phyloP scores from a whole-genome alignment of 2,113 vertebrate species.

The Antigone vipio region DNA sequence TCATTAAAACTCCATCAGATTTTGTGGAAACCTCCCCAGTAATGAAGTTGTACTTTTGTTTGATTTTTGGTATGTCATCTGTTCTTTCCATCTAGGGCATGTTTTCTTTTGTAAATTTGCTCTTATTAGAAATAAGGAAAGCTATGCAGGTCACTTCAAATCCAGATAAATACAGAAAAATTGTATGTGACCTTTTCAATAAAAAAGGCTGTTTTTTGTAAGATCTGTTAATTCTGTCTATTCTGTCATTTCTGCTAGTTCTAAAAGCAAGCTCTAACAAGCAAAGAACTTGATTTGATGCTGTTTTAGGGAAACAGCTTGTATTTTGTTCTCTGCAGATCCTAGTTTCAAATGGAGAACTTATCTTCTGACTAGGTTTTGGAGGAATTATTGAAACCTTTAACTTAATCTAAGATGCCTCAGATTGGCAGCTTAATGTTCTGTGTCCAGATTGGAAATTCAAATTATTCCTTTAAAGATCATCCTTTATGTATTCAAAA shows the following conservation, averaged over 20 bases:
- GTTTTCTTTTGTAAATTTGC: background rate
- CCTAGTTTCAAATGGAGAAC: background rate
- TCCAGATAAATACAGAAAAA: background rate
- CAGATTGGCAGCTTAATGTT: background rate
- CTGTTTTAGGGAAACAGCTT: background rate
- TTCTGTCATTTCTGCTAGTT: background rate
- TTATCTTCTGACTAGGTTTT: background rate
- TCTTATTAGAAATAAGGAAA: background rate
- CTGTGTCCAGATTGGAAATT: background rate
- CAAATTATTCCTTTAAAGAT: background rate
- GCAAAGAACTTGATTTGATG: background rate
- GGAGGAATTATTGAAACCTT: background rate
- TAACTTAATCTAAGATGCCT: background rate
- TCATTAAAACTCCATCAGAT: background rate
- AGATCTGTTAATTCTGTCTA: background rate
- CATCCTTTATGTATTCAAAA: background rate
- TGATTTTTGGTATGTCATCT: background rate
- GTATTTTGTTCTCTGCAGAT: background rate
- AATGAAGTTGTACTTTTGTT: background rate
- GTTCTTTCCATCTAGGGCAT: background rate
- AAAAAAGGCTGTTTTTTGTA: background rate
- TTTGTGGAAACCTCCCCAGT: background rate
- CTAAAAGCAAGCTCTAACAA: background rate
- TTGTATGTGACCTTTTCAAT: background rate
- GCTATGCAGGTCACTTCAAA: background rate